Conservation (phyloP, 2,113 vertebrate species). For the Hyperopisus bebe region DNA sequence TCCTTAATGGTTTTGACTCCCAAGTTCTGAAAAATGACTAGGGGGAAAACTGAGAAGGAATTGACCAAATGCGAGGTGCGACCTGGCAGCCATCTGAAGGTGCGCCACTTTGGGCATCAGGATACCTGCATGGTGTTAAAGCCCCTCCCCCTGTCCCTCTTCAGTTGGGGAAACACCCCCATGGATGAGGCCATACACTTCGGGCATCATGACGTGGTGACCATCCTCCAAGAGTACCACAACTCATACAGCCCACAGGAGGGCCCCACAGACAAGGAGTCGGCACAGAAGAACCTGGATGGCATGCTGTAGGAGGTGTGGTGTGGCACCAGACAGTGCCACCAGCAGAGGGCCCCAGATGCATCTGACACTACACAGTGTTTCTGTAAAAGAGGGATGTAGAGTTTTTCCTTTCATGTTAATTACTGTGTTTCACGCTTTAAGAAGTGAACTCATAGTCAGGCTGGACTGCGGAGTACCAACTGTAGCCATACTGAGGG, state of each 20-base stretch:
- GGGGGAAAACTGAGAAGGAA: neutral
- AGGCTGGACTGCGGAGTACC: neutral
- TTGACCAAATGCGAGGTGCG: neutral
- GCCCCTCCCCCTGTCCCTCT: neutral
- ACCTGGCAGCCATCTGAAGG: neutral
- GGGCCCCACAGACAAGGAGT: slow-evolving; percentile 60
- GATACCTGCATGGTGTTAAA: neutral
- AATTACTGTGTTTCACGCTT: neutral
- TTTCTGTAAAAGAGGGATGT: neutral
- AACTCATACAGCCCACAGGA: slow-evolving; percentile 71
- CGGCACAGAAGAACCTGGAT: slow-evolving; percentile 78
- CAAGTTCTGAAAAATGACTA: neutral
- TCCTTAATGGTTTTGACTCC: neutral
- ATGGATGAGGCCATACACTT: slow-evolving; percentile 91
- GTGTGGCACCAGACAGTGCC: neutral
- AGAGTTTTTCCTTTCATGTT: neutral
- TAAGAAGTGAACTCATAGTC: neutral
- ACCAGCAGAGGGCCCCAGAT: neutral
- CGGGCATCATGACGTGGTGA: slow-evolving; percentile 86
- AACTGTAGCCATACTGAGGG: neutral
- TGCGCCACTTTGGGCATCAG: neutral
- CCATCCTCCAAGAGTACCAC: slow-evolving; percentile 80
- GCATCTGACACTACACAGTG: neutral
- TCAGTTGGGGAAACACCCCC: slow-evolving; percentile 92
- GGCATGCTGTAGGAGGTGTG: slow-evolving; percentile 68